Base-by-base conservation (phyloP, 2,888 invertebrate species). In the Melieria crassipennis region DNA sequence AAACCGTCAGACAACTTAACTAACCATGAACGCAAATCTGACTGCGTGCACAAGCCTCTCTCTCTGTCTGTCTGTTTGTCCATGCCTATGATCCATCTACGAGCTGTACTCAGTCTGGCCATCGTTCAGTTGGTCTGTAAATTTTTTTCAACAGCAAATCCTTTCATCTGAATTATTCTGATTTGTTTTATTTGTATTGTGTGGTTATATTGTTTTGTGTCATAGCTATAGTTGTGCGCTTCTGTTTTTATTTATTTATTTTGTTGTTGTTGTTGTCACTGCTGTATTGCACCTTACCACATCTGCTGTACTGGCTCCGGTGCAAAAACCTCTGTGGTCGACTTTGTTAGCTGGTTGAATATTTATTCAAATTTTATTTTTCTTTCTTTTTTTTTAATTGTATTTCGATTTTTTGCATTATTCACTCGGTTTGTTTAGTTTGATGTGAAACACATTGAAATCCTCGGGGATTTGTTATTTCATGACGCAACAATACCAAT, bases 61-160 rank as follows among this genome's bases (percentile, higher is more conserved):
- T 30, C 1, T 30, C 30, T 30, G 30, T 52, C 13, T n/a, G 52
- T 52, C 52, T 52, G 52, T 50, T 3, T 50, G 11, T 50, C 11
- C 50, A 50, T 50, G 11, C 50, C 9, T 50, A 50, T 11, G 13
- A 52, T n/a, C 52, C 13, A 52, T 52, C 13, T 52, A 52, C 11
- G 50, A 50, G 50, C 9, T 50, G 2, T 50, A 50, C 50, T 50
- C 50, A 11, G 30, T 30, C 30, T 30, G 30, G 3, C 30, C 30
- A 30, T 30, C 30, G 30, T 80, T 81, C 81, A 80, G 79, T 80
- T 81, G 30, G 79, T 80, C 79, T 79, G 78, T 77, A 80, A 77
- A 72, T 75, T 75, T 71, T 73, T 70, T 75, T 73, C 69, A 72
- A 30, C 30, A 30, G 30, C 30, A 75, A 52, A 65, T 70, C 43